Base-by-base conservation (phyloP, 2,113 vertebrate genomes). In the Cololabis saira region DNA sequence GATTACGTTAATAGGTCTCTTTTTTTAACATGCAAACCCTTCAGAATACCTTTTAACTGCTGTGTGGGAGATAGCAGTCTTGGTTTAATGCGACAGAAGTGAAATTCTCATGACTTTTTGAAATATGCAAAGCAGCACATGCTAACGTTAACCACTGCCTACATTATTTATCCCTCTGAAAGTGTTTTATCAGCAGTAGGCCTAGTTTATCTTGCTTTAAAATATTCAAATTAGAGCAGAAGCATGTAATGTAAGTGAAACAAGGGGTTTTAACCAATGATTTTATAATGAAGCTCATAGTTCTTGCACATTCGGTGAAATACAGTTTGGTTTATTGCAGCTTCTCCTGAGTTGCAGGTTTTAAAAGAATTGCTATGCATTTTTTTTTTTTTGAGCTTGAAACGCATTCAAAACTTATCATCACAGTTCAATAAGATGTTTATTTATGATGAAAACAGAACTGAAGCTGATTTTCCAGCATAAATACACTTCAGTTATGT, bases 51-150 rank as follows among this genome's bases (percentile, higher is more conserved):
- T 80, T 89, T 75, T 87, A 71, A 83, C 79, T 76, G 62, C 69
- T 45, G 74, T 73, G 67, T 76, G 78, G 52, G 64, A 73, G 76
- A 78, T 72, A 67, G 74, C 30, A 5, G 81, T 67, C 66, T 76
- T 3, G 16, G 22, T 88, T 87, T 90, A 90, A 89, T 78, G 81
- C 58, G 68, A 82, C 67, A 75, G 77, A 84, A 75, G 21, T 30
- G 44, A 74, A 60, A 54, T 75, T 80, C 58, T 90, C 79, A 72
- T 72, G 69, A 53, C 68, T 21, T 88, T 27, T 89, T 92, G 90
- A 92, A 86, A 89, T 91, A 91, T 92, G 87, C 90, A 92, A 92
- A 92, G 90, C 85, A 84, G 77, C 49, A 79, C 75, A 90, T 78
- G 83, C 81, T 89, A 88, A 90, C 82, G 66, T 85, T 83, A 91